Percentiles rank a stretch among this genome's conserved stretches.
Evolutionary conservation across 2,113 vertebrate genomes (phyloP).

Genomic region (Carassius auratus): DNA sequence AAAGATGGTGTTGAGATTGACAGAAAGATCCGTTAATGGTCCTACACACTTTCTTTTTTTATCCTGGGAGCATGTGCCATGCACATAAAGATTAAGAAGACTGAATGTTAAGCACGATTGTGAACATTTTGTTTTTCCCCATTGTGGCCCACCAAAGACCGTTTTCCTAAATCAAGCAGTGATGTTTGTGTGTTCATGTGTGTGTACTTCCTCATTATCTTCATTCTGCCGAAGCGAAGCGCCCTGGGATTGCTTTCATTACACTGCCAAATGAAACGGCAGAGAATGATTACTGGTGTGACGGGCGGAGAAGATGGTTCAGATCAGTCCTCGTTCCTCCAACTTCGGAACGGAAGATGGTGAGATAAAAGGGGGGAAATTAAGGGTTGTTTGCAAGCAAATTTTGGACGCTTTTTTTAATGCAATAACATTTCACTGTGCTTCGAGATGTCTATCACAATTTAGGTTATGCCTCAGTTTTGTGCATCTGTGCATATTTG

Average conservation of each 20-base stretch:
- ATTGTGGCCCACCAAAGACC: constrained; percentile 61
- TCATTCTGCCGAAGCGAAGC: constrained; percentile 71
- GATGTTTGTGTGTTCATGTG: constrained; percentile 41
- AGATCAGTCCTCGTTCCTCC: constrained; percentile 58
- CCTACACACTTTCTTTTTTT: not conserved
- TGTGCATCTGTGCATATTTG: constrained; percentile 50
- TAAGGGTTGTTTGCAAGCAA: constrained; percentile 11
- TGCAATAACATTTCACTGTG: constrained; percentile 9
- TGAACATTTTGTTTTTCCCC: constrained; percentile 51
- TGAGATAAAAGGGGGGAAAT: not conserved
- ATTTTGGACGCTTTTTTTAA: not conserved
- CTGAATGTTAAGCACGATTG: constrained; percentile 24
- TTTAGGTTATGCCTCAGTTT: constrained; percentile 57
- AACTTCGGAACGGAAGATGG: constrained; percentile 30
- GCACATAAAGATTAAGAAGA: not conserved
- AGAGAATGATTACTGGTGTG: constrained; percentile 76
- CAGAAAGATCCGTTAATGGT: not conserved
- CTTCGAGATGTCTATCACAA: constrained; percentile 61
- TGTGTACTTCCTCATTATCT: constrained; percentile 73
- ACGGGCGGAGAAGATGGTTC: constrained; percentile 65
- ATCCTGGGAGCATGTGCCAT: constrained; percentile 8
- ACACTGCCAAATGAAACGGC: constrained; percentile 76
- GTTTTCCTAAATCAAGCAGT: constrained; percentile 68
- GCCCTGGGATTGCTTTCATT: constrained; percentile 80
- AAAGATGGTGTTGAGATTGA: constrained; percentile 10